Evolutionary conservation across 53 echinoderm and acorn worm genomes (phyloP).

Genomic region (Arbacia lixula): DNA sequence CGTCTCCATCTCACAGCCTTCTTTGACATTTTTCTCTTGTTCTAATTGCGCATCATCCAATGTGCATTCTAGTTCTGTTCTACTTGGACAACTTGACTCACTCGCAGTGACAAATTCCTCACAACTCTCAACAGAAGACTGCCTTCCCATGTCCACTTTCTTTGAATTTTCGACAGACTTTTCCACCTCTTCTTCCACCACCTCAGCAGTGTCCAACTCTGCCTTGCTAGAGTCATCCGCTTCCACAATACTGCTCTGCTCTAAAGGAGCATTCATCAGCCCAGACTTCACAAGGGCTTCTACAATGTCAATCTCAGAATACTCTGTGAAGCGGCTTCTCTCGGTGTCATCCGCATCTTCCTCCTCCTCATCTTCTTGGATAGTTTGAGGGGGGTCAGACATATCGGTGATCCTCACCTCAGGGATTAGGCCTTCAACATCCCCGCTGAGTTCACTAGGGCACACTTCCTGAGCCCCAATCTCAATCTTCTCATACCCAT

Average conservation of each 20-base stretch:
- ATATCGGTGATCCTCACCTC: not conserved
- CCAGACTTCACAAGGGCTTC: slow-evolving; percentile 89
- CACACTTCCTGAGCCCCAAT: slow-evolving; percentile 47
- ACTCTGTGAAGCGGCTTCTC: slow-evolving; percentile 55
- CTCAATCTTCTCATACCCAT: slow-evolving; percentile 57
- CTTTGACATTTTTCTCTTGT: slow-evolving; percentile 32
- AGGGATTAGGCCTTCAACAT: slow-evolving; percentile 18
- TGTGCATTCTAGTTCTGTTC: slow-evolving; percentile 30
- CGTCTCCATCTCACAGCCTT: slow-evolving; percentile 49
- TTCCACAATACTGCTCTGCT: not conserved
- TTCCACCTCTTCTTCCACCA: not conserved
- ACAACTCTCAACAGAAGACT: slow-evolving; percentile 1
- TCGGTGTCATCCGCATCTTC: not conserved
- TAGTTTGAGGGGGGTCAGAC: too few relatives aligned
- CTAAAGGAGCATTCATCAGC: slow-evolving; percentile 44
- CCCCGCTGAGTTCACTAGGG: not conserved
- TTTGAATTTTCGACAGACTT: not conserved
- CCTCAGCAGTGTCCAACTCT: not conserved
- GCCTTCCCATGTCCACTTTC: not conserved
- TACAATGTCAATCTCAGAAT: slow-evolving; percentile 90
- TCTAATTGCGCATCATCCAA: slow-evolving; percentile 6
- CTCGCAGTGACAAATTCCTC: not conserved
- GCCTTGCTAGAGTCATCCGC: not conserved
- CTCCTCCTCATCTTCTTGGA: slow-evolving; percentile 4
- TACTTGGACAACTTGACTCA: slow-evolving; percentile 7